Evolutionary conservation across 2,888 invertebrate species (phyloP).

Genomic region (Hydroisotoma schaefferi): DNA sequence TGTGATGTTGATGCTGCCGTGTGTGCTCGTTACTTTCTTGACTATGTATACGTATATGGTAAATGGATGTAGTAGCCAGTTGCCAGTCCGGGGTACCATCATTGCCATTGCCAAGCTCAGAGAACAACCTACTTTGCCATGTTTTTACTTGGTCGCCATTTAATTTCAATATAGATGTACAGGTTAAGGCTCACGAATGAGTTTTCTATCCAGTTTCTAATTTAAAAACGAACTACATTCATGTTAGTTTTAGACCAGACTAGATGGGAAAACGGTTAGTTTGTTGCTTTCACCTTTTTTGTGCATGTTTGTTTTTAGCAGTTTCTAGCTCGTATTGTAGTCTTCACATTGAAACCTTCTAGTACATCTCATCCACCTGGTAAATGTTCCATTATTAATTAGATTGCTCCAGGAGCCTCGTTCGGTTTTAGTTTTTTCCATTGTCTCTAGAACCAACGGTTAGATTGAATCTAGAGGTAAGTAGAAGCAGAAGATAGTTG

Average conservation of each 20-base stretch:
- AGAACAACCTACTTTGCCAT: neutral
- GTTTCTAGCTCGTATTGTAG: slow-evolving; percentile 10
- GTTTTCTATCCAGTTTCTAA: slow-evolving; percentile 12
- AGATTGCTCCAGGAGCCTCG: slow-evolving; percentile 31
- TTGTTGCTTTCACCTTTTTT: neutral
- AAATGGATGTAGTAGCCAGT: no score
- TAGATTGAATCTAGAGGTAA: no score
- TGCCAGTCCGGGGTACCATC: no score
- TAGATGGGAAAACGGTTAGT: no score
- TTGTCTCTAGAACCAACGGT: no score
- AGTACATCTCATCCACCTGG: slow-evolving; percentile 16
- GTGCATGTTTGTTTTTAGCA: slow-evolving; percentile 10
- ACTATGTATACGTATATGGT: no score
- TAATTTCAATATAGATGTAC: slow-evolving; percentile 13
- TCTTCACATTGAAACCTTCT: no score
- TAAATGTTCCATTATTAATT: slow-evolving; percentile 41
- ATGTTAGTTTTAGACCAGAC: neutral
- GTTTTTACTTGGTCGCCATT: slow-evolving; percentile 6
- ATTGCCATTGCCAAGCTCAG: no score
- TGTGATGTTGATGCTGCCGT: no score
- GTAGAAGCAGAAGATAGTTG: no score
- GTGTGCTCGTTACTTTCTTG: no score
- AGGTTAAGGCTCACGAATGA: slow-evolving; percentile 4
- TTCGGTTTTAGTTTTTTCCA: neutral
- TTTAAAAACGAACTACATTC: slow-evolving; percentile 1